Base-by-base conservation (phyloP, 2,113 vertebrate genomes). In the Protomyctophum bolini region DNA sequence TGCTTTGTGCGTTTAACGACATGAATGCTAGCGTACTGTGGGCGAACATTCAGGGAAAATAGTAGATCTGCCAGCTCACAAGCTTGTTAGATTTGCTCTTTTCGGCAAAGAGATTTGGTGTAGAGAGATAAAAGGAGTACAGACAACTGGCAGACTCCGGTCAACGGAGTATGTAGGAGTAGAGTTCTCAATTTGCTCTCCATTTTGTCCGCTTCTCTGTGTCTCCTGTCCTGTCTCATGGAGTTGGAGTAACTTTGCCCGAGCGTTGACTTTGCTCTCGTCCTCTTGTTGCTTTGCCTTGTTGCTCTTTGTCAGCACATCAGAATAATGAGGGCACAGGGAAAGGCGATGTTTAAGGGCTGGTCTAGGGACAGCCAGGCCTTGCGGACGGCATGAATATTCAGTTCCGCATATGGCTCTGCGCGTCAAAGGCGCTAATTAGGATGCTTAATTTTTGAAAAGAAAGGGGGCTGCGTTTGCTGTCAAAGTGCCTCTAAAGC, bases 291-390 rank as follows among this genome's bases (percentile, higher is more conserved):
- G 3, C 83, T 86, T 83, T 82, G 70, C 80, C 59, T 68, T 88
- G 76, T 83, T 81, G 77, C 61, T 88, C 82, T 83, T 84, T 90
- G 86, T 89, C 87, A 88, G 85, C 78, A 1, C 54, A 68, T 91
- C 88, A 85, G 86, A 85, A 89, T 91, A 90, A 91, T 90, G 87
- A 90, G 88, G 87, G 67, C 76, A 62, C 61, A 59, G 80, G 33
- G 77, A 84, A 82, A 72, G 8, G 50, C 70, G 52, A 69, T 64
- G 21, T 72, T 81, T 41, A 68, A 41, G 33, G 78, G 75, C 78
- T 68, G 2, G 60, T 72, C 80, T 55, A 6, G 77, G 76, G 82
- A 85, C 79, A 77, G 66, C 77, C 66, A 45, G 73, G 33, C 33
- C 84, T 70, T 65, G 7, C 75, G 6, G 65, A 47, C 75, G 29